phyloP scores from a whole-genome alignment of 2,888 invertebrate genomes.

The Geotrupes spiniger region DNA sequence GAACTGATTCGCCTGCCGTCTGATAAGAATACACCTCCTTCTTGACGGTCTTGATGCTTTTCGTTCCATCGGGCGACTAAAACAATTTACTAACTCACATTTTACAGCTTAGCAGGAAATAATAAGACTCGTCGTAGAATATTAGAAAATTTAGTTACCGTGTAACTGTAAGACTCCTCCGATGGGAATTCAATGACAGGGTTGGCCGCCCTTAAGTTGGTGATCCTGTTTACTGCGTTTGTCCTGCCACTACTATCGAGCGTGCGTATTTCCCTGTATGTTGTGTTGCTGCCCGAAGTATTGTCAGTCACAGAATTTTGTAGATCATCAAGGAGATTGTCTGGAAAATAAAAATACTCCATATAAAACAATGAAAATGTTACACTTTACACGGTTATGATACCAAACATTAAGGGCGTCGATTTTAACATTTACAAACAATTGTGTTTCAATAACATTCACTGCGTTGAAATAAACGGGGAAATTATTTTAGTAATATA shows the following conservation, averaged over 20 bases:
- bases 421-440: too few species aligned
- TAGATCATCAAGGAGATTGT: slow-evolving; percentile 48
- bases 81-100: slow-evolving; percentile 24
- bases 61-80: slow-evolving; percentile 47
- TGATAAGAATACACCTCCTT: slow-evolving; percentile 47
- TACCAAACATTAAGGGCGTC: too few species aligned
- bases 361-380: too few species aligned
- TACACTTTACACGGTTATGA: neutral
- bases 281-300: slow-evolving; percentile 40
- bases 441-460: too few species aligned
- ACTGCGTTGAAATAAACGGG: too few species aligned
- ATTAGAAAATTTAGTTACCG: slow-evolving; percentile 33
- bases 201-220: slow-evolving; percentile 43
- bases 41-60: slow-evolving; percentile 45
- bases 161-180: slow-evolving; percentile 46
- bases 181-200: slow-evolving; percentile 47
- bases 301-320: slow-evolving; percentile 49
- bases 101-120: slow-evolving; percentile 2
- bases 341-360: slow-evolving; percentile 33
- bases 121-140: neutral
- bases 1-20: slow-evolving; percentile 34
- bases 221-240: slow-evolving; percentile 42
- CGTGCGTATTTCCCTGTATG: slow-evolving; percentile 36
- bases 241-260: slow-evolving; percentile 32
- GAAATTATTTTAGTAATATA: too few species aligned